Percentiles rank a stretch among this genome's conserved stretches.
Evolutionary conservation across 2,888 invertebrate genomes (phyloP).

Genomic region (Eumacrocentrus americanus): DNA sequence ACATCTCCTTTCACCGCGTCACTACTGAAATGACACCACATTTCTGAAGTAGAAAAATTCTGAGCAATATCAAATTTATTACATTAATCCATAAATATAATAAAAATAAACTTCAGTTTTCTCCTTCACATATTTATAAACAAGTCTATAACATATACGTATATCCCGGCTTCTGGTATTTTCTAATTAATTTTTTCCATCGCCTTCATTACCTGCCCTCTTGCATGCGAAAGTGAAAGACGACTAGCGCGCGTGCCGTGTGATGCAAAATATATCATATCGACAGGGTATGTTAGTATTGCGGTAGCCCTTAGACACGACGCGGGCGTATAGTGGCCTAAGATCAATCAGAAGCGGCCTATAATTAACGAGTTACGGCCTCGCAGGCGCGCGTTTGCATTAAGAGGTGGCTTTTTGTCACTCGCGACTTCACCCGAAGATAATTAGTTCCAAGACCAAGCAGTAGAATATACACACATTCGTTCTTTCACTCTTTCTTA

Average conservation of each 20-base stretch:
- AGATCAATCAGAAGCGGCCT: slow-evolving; percentile 61
- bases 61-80: too few relatives aligned
- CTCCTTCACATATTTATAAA: too few relatives aligned
- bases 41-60: too few relatives aligned
- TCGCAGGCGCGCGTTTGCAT: slow-evolving; percentile 51
- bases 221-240: background rate
- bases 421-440: slow-evolving; percentile 41
- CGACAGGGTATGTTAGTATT: slow-evolving; percentile 52
- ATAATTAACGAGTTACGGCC: slow-evolving; percentile 61
- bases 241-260: slow-evolving; percentile 47
- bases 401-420: slow-evolving; percentile 61
- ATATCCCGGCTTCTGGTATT: background rate
- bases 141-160: too few relatives aligned
- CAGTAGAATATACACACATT: slow-evolving; percentile 19
- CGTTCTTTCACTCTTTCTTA: slow-evolving; percentile 7
- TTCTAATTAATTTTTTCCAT: background rate
- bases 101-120: too few relatives aligned
- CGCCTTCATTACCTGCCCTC: background rate
- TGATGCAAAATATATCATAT: slow-evolving; percentile 41
- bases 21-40: too few relatives aligned
- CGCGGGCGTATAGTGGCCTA: slow-evolving; percentile 43
- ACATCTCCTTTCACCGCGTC: too few relatives aligned
- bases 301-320: slow-evolving; percentile 19
- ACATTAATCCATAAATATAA: too few relatives aligned
- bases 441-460: slow-evolving; percentile 30